A percentile compares a stretch with the other conserved stretches of the same genome.
phyloP scores from a whole-genome alignment of 2,113 vertebrate genomes.

The Cnemophilus loriae region DNA sequence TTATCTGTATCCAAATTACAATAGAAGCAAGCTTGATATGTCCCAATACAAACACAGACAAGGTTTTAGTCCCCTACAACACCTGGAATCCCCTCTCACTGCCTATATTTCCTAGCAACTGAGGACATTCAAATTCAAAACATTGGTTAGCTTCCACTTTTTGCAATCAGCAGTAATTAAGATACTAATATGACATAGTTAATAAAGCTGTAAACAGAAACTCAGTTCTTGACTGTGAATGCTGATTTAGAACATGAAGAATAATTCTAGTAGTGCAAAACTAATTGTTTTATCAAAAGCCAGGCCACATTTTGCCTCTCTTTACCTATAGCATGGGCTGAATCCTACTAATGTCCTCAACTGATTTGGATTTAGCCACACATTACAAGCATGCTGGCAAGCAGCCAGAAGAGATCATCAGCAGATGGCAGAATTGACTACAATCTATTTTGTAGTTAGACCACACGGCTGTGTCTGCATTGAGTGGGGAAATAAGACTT shows the following conservation, averaged over 20 bases:
- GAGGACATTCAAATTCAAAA: not conserved
- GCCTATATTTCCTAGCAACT: not conserved
- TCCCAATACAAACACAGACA: not conserved
- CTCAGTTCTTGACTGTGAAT: not conserved
- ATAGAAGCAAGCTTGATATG: not conserved
- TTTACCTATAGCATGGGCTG: not conserved
- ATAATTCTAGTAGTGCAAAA: not conserved
- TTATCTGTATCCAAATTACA: not conserved
- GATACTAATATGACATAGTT: not conserved
- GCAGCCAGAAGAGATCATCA: conserved; percentile 8
- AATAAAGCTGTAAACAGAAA: not conserved
- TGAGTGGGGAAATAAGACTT: not conserved
- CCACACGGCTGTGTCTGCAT: not conserved
- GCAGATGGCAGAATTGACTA: conserved; percentile 54
- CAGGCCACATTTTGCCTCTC: not conserved
- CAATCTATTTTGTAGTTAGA: not conserved
- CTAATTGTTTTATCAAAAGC: not conserved
- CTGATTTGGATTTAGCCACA: not conserved
- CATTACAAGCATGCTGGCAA: not conserved
- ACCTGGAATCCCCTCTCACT: not conserved
- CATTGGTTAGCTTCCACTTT: not conserved
- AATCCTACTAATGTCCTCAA: not conserved
- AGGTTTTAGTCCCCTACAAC: not conserved
- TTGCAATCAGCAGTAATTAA: not conserved
- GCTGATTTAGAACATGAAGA: not conserved